Evolutionary conservation across 2,888 invertebrate genomes (phyloP), one percentile per base, ranked within the genome.

Genomic region (Netelia fuscicornis): DNA sequence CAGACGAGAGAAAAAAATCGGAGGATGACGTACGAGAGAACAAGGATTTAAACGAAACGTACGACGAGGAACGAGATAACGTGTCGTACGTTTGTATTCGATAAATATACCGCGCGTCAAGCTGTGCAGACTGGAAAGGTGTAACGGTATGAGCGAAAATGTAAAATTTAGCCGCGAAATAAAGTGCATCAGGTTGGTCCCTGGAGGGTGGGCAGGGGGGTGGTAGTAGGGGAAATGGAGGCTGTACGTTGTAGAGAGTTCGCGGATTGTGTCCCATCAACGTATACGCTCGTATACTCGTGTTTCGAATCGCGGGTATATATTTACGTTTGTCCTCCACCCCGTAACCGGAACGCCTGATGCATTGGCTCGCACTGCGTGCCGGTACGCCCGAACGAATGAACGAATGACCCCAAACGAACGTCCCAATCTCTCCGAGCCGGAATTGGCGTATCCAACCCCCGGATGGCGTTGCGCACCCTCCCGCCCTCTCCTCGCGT

Each of bases 241-340:
- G 30, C 30, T 30, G 30, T 30, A 30, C 30, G 30, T 30, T 30
- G 20, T 52, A 13, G 37, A 54, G 25, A 5, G 65, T 81, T 81
- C 67, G 30, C 0, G 30, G 72, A 62, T 77, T 84, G 42, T 70
- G 70, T 84, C 64, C 37, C 76, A 23, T 52, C 75, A 13, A 20
- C 2, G 6, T 17, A 56, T 48, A 56, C 56, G 48, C 54, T 25
- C 72, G 37, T 11, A 84, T 87, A 89, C 88, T 17, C 17, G 17
- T 89, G 87, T 89, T 85, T 85, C 79, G 72, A 83, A 71, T 81
- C 79, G 30, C 86, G 17, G 65, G 81, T 76, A 77, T 79, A 68
- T 37, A 52, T 86, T 84, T 86, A 87, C 86, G 87, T 89, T 89
- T 79, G 13, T 58, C 56, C 70, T 70, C 52, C 52, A 48, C 76